Percentiles rank a stretch among this genome's conserved stretches.
Conservation (phyloP, 2,113 vertebrate species). For the Mungos mungo region DNA sequence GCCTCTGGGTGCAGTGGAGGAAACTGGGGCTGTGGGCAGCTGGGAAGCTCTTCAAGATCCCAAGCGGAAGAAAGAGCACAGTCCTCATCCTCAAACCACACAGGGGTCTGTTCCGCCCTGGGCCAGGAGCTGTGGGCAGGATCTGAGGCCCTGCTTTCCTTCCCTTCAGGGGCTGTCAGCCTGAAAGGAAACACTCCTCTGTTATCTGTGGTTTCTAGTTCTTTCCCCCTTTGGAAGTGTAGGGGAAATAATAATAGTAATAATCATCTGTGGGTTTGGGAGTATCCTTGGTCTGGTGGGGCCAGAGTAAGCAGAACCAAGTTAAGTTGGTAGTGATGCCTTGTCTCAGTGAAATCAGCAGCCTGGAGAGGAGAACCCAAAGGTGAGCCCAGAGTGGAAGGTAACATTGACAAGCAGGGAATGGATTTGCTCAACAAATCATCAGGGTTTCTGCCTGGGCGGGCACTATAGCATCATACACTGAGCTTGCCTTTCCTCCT, state of each 20-base stretch:
- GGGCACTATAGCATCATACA: background rate
- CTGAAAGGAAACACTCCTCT: slow-evolving; percentile 23
- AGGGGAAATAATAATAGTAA: background rate
- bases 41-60: slow-evolving; percentile 18
- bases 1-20: background rate
- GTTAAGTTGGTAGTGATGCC: background rate
- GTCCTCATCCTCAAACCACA: background rate
- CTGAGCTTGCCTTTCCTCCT: background rate
- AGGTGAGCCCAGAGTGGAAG: background rate
- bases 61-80: background rate
- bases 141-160: background rate
- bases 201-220: slow-evolving; percentile 54
- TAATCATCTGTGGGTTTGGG: slow-evolving; percentile 45
- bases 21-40: slow-evolving; percentile 11
- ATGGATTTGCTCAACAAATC: background rate
- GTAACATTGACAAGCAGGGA: background rate
- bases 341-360: background rate
- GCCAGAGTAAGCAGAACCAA: slow-evolving; percentile 21
- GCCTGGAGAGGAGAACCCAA: background rate
- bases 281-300: background rate
- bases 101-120: background rate
- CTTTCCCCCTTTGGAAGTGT: background rate
- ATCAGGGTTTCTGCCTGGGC: background rate
- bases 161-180: background rate
- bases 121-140: background rate